phyloP scores from a whole-genome alignment of 1,140 invertebrate genomes.

The Daktulosphaira vitifoliae region DNA sequence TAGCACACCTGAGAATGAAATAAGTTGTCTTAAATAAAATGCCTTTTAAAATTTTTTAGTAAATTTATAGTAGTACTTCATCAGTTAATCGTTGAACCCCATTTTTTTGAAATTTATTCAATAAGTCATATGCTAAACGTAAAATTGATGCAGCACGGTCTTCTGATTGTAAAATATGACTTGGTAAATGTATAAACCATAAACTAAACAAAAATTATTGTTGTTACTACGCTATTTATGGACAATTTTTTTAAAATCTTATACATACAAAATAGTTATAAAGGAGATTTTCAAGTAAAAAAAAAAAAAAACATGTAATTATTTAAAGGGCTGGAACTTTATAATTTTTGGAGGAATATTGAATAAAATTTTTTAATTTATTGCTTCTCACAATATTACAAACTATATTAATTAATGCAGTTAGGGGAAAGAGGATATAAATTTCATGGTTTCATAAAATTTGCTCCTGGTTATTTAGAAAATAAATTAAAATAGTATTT shows the following conservation, averaged over 20 bases:
- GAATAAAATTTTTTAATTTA: no score
- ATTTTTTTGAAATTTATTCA: conserved; percentile 73
- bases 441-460: no score
- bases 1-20: conserved; percentile 71
- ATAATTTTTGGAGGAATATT: no score
- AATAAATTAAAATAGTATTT: no score
- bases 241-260: no score
- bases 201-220: conserved; percentile 64
- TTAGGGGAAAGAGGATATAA: no score
- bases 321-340: no score
- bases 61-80: conserved; percentile 74
- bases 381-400: no score
- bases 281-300: conserved; percentile 34
- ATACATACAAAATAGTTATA: neutral
- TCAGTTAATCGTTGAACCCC: conserved; percentile 69
- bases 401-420: no score
- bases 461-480: no score
- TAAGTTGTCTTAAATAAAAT: neutral
- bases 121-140: conserved; percentile 73
- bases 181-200: conserved; percentile 94
- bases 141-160: conserved; percentile 68
- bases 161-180: conserved; percentile 54
- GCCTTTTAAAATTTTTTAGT: no score
- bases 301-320: conserved; percentile 12
- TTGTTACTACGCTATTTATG: no score